Evolutionary conservation across 2,888 invertebrate species (phyloP).

Genomic region (Tetranychus truncatus): DNA sequence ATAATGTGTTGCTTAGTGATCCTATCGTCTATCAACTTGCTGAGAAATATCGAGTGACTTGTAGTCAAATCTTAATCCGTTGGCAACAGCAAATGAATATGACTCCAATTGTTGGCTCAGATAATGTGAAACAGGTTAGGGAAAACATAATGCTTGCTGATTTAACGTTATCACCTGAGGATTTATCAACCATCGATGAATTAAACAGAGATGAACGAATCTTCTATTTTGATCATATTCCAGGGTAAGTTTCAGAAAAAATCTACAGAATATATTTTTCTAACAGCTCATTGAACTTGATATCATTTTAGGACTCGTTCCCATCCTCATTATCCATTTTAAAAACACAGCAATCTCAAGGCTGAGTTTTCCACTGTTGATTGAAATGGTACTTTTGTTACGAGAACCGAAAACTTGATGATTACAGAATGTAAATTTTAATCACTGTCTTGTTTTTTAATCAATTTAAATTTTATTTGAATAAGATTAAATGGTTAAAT

Average conservation of each 20-base stretch:
- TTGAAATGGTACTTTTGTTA: neutral
- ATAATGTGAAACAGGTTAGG: conserved; percentile 49
- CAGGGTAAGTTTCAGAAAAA: neutral
- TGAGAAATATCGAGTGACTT: conserved; percentile 45
- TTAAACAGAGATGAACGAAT: conserved; percentile 41
- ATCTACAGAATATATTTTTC: neutral
- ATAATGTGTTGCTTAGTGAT: conserved; percentile 45
- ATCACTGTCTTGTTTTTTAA: no score
- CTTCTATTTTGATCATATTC: conserved; percentile 1
- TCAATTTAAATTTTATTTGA: no score
- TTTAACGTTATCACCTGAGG: conserved; percentile 50
- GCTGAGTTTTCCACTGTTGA: neutral
- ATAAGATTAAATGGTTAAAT: no score
- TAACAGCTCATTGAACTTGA: neutral
- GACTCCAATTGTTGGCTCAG: conserved; percentile 64
- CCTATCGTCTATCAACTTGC: conserved; percentile 44
- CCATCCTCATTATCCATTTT: neutral
- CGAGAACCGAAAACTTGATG: no score
- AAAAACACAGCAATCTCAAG: neutral
- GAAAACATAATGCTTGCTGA: conserved; percentile 53
- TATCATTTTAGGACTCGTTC: neutral
- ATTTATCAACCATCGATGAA: conserved; percentile 45
- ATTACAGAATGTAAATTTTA: no score
- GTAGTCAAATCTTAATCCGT: conserved; percentile 48
- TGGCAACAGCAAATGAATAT: conserved; percentile 48